Conservation (phyloP, 2,797 vertebrate species). For the Mormyrops boulengeri region DNA sequence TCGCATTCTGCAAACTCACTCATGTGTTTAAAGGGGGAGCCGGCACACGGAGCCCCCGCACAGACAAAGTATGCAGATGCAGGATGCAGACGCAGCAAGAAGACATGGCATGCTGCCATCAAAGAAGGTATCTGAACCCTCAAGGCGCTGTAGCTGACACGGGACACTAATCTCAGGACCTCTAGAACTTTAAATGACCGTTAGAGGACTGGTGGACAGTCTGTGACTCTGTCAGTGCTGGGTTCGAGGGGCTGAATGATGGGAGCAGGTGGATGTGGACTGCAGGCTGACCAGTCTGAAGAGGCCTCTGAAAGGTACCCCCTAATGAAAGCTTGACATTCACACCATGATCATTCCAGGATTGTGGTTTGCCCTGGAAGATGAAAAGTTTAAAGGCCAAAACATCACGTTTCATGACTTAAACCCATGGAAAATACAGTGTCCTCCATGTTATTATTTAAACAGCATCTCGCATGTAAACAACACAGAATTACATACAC, state of each 20-base stretch:
- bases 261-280: slow-evolving; percentile 22
- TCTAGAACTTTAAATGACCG: slow-evolving; percentile 63
- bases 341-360: not conserved
- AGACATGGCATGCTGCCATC: slow-evolving; percentile 29
- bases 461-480: not conserved
- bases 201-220: slow-evolving; percentile 61
- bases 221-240: slow-evolving; percentile 41
- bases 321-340: not conserved
- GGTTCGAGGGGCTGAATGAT: slow-evolving; percentile 27
- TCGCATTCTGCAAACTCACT: slow-evolving; percentile 64
- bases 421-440: not conserved
- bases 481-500: not conserved
- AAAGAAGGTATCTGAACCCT: slow-evolving; percentile 60
- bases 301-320: not conserved
- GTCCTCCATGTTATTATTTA: not conserved
- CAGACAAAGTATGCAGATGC: not conserved
- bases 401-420: not conserved
- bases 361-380: not conserved
- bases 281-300: not conserved
- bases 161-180: slow-evolving; percentile 63
- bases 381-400: not conserved
- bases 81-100: not conserved
- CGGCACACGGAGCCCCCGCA: slow-evolving; percentile 22
- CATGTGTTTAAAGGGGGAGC: slow-evolving; percentile 52
- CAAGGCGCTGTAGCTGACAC: slow-evolving; percentile 59